These are phyloP conservation scores for Borostomias antarcticus DNA, from an alignment of 2,797 vertebrate species.

Conservation along the genomic window DNA sequence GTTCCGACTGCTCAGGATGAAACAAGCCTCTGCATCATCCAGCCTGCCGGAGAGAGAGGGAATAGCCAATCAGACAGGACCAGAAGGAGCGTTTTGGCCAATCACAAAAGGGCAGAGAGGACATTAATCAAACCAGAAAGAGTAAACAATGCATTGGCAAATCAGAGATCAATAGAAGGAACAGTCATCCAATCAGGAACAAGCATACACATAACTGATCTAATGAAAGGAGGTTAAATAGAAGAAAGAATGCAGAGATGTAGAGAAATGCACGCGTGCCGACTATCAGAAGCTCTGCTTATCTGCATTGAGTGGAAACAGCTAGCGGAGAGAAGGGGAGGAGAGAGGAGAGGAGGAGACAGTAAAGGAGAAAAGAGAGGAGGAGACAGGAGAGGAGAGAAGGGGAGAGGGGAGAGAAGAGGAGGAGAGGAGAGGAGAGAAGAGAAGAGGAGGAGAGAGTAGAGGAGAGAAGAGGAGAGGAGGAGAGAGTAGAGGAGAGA, in stretches of 20 bases:
- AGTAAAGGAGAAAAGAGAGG: too few relatives aligned
- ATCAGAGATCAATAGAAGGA: neutral
- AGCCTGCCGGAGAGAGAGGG: slow-evolving; percentile 78
- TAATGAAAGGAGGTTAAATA: slow-evolving; percentile 17
- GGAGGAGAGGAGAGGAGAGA: too few relatives aligned
- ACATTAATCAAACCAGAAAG: neutral
- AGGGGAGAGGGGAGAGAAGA: too few relatives aligned
- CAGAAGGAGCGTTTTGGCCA: neutral
- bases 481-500: too few relatives aligned
- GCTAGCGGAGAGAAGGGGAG: too few relatives aligned
- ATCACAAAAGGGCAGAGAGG: neutral
- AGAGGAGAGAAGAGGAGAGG: too few relatives aligned
- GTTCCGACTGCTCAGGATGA: slow-evolving; percentile 96
- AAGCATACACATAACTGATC: neutral
- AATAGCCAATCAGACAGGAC: neutral
- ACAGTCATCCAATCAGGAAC: neutral
- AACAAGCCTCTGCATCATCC: slow-evolving; percentile 97
- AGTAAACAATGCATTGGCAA: neutral
- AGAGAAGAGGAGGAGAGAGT: too few relatives aligned
- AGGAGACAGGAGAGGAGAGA: too few relatives aligned
- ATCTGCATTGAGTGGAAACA: neutral
- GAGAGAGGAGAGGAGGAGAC: too few relatives aligned
- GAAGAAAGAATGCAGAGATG: too few relatives aligned
- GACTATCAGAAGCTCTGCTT: too few relatives aligned
- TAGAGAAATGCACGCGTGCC: too few relatives aligned